Conservation (phyloP, 2,113 vertebrate genomes). For the Cyanoramphus novaezelandiae region DNA sequence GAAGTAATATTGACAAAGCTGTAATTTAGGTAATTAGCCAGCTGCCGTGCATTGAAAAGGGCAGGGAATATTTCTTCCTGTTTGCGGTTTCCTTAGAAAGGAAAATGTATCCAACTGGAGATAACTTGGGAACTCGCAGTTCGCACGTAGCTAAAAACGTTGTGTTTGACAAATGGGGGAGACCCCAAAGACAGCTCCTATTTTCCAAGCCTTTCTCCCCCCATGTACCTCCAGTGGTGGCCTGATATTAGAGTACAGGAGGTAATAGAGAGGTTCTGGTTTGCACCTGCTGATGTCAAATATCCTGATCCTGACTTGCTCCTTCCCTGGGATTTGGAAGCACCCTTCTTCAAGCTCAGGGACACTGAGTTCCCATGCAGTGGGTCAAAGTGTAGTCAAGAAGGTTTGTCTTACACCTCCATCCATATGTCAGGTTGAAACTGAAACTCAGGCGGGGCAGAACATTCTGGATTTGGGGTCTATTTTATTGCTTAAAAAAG, state of each 20-base stretch:
- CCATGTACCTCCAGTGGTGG: background rate
- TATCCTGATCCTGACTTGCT: background rate
- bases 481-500: background rate
- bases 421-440: background rate
- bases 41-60: constrained; percentile 2
- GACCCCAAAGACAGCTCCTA: background rate
- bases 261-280: background rate
- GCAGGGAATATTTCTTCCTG: constrained; percentile 16
- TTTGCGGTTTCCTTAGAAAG: background rate
- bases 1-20: constrained; percentile 39
- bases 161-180: background rate
- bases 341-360: background rate
- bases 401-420: background rate
- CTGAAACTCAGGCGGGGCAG: background rate
- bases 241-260: background rate
- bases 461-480: background rate
- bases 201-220: background rate
- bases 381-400: background rate
- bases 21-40: constrained; percentile 49
- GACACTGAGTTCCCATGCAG: fast-evolving
- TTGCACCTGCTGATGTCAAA: background rate
- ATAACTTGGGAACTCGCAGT: fast-evolving
- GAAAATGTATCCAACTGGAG: background rate
- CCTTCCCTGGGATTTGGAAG: background rate
- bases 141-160: background rate